Evolutionary conservation across 2,113 vertebrate species (phyloP).

Genomic region (Psophia crepitans): DNA sequence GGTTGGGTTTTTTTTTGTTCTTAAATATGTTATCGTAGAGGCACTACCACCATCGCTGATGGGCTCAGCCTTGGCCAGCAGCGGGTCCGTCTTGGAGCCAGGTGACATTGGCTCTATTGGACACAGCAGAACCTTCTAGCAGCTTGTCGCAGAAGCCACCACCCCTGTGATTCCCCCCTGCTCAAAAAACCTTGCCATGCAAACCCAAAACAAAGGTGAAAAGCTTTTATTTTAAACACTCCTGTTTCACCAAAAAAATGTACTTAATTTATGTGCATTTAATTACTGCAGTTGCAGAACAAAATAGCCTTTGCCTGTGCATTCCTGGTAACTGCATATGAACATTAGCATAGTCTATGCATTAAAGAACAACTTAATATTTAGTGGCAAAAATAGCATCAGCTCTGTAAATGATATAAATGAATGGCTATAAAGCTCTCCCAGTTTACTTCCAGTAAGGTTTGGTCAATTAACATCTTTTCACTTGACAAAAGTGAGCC

Average conservation of each 20-base stretch:
- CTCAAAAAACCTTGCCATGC: no score
- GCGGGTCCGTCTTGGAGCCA: no score
- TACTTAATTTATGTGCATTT: neutral
- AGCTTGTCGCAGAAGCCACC: no score
- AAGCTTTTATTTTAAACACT: neutral
- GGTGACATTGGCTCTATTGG: no score
- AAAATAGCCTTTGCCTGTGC: neutral
- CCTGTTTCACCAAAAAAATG: neutral
- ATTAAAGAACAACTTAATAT: constrained; percentile 22
- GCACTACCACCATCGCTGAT: no score
- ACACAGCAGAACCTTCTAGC: no score
- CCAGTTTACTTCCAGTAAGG: constrained; percentile 40
- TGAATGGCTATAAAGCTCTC: constrained; percentile 37
- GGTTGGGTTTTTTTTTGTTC: no score
- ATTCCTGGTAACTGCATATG: neutral
- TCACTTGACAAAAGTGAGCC: constrained; percentile 21
- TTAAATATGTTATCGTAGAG: no score
- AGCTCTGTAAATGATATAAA: neutral
- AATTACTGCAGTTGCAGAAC: constrained; percentile 14
- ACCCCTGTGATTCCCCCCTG: no score
- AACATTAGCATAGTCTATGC: constrained; percentile 8
- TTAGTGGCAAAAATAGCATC: constrained; percentile 40
- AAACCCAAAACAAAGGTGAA: no score
- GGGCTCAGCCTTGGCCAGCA: no score
- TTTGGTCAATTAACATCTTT: constrained; percentile 31